phyloP scores from a whole-genome alignment of 2,797 vertebrate genomes.

The Chiloscyllium punctatum region DNA sequence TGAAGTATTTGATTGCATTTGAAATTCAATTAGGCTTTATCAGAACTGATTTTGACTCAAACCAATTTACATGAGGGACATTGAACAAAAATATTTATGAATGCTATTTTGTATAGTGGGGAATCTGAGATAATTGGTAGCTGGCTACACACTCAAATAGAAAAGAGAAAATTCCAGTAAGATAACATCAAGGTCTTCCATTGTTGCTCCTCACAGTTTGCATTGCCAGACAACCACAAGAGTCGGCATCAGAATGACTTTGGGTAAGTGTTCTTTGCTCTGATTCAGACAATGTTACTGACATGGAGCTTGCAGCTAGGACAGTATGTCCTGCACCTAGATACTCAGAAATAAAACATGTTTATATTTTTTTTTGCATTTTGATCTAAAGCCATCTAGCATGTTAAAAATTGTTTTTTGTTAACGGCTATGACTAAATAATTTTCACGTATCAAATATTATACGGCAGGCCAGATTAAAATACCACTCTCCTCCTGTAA shows the following conservation, averaged over 20 bases:
- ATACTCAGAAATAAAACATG: neutral
- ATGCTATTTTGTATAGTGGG: neutral
- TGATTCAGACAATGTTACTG: neutral
- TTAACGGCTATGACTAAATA: neutral
- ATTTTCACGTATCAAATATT: neutral
- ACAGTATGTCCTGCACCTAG: neutral
- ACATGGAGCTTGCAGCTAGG: neutral
- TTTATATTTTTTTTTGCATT: neutral
- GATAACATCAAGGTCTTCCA: neutral
- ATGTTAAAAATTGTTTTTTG: neutral
- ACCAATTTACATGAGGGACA: neutral
- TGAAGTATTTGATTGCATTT: neutral
- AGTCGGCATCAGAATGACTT: neutral
- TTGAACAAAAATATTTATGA: neutral
- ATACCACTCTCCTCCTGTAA: neutral
- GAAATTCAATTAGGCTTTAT: neutral
- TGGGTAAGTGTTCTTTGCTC: neutral
- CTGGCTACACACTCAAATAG: neutral
- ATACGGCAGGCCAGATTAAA: neutral
- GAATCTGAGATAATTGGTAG: neutral
- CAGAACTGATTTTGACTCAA: neutral
- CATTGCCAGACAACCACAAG: neutral
- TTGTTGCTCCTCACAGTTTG: slow-evolving; percentile 15
- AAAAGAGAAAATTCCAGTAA: neutral
- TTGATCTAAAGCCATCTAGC: neutral